These are phyloP conservation scores for Agonopterix arenella DNA, from an alignment of 2,888 invertebrate genomes.

Conservation along the genomic window DNA sequence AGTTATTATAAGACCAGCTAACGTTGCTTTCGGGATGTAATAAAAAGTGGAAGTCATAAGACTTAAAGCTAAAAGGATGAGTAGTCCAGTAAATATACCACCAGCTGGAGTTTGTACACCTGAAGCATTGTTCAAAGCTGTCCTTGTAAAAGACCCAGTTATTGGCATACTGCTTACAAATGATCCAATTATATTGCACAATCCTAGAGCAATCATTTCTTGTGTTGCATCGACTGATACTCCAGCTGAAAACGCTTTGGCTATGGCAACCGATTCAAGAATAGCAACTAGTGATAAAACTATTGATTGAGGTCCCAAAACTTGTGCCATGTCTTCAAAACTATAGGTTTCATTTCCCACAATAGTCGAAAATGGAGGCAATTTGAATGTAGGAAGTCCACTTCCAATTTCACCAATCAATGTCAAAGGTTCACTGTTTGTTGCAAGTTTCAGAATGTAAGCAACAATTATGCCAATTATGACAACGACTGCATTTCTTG, in stretches of 20 bases:
- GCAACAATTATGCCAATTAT: constrained; percentile 83
- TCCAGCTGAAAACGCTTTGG: constrained; percentile 87
- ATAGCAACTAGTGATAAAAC: constrained; percentile 84
- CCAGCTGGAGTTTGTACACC: constrained; percentile 91
- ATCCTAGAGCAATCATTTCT: constrained; percentile 91
- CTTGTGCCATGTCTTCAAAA: constrained; percentile 79
- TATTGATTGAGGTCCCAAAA: constrained; percentile 76
- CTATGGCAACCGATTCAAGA: constrained; percentile 84
- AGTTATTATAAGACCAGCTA: constrained; percentile 92
- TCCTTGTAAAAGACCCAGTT: constrained; percentile 90
- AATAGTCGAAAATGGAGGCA: constrained; percentile 81
- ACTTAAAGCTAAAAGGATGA: constrained; percentile 87
- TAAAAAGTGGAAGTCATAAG: constrained; percentile 89
- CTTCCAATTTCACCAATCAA: constrained; percentile 81
- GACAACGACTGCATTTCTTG: constrained; percentile 88
- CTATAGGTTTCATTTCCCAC: constrained; percentile 75
- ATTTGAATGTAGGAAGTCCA: constrained; percentile 81
- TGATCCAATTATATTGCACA: constrained; percentile 88
- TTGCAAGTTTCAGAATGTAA: constrained; percentile 40
- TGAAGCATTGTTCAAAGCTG: constrained; percentile 93
- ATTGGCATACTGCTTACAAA: constrained; percentile 93
- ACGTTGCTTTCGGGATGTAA: constrained; percentile 90
- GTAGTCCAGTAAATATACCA: constrained; percentile 83
- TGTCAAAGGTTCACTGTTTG: constrained; percentile 73
- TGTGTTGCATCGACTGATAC: constrained; percentile 91